Evolutionary conservation across 30 jellyfish, hydroid and myxozoan genomes (phyloP).

Genomic region (Nemopilema nomurai): DNA sequence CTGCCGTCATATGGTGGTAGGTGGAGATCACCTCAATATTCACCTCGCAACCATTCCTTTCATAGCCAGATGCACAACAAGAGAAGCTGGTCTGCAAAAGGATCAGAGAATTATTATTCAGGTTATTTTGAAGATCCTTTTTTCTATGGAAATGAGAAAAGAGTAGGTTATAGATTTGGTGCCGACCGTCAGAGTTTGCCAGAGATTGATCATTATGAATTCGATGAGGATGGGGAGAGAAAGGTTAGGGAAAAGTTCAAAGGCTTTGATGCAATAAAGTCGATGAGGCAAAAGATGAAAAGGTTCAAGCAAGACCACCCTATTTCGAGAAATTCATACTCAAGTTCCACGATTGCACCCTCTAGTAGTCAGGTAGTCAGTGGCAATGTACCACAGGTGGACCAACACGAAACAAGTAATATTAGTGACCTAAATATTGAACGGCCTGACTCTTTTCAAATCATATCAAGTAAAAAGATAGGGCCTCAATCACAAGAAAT

Average conservation of each 20-base stretch:
- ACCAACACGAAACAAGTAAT: not conserved
- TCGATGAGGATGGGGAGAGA: not conserved
- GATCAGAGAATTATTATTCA: not conserved
- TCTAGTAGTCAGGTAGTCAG: not conserved
- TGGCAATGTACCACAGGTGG: not conserved
- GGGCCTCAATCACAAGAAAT: not conserved
- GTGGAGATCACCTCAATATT: not conserved
- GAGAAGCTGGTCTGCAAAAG: not conserved
- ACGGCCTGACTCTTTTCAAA: slow-evolving; percentile 11
- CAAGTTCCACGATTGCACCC: not conserved
- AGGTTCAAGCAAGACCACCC: not conserved
- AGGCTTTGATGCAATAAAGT: slow-evolving; percentile 40
- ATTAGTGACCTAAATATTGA: slow-evolving; percentile 17
- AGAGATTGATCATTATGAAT: not conserved
- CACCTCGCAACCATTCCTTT: not conserved
- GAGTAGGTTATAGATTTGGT: not conserved
- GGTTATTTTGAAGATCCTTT: not conserved
- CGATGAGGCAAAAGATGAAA: slow-evolving; percentile 33
- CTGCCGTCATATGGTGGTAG: not conserved
- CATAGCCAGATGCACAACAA: not conserved
- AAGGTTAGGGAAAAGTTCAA: not conserved
- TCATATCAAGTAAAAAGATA: slow-evolving; percentile 23
- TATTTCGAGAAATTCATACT: not conserved
- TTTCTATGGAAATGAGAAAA: not conserved
- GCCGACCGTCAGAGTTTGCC: not conserved